phyloP scores from a whole-genome alignment of 2,113 vertebrate species.

The Grallaria varia region DNA sequence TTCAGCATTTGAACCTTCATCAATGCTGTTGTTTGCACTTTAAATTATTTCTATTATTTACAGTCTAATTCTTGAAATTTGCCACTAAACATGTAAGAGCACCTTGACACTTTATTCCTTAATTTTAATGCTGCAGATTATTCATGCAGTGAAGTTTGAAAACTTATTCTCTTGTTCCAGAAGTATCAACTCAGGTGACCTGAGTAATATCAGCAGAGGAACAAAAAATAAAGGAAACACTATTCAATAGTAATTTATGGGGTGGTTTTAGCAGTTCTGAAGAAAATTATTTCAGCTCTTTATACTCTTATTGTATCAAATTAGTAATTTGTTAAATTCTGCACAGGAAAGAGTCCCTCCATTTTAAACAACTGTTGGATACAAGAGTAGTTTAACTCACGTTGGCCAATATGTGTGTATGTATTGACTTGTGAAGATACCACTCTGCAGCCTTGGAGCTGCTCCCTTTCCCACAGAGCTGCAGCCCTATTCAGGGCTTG shows the following conservation, averaged over 20 bases:
- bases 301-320: neutral
- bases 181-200: neutral
- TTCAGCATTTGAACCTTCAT: neutral
- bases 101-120: neutral
- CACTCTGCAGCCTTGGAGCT: neutral
- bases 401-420: neutral
- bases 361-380: neutral
- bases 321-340: neutral
- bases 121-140: neutral
- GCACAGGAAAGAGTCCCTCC: neutral
- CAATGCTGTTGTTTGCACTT: neutral
- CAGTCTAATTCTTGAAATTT: neutral
- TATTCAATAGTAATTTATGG: neutral
- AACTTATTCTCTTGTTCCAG: neutral
- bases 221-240: neutral
- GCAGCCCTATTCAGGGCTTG: neutral
- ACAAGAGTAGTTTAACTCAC: neutral
- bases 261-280: neutral
- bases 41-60: neutral
- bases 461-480: neutral
- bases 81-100: neutral
- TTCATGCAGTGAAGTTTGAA: neutral
- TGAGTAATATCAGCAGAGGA: neutral
- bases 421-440: neutral
- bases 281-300: neutral